A percentile compares a stretch with the other conserved stretches of the same genome.
These are phyloP conservation scores for Drosophila anomelani DNA, from an alignment of 2,888 invertebrate genomes.

Conservation along the genomic window DNA sequence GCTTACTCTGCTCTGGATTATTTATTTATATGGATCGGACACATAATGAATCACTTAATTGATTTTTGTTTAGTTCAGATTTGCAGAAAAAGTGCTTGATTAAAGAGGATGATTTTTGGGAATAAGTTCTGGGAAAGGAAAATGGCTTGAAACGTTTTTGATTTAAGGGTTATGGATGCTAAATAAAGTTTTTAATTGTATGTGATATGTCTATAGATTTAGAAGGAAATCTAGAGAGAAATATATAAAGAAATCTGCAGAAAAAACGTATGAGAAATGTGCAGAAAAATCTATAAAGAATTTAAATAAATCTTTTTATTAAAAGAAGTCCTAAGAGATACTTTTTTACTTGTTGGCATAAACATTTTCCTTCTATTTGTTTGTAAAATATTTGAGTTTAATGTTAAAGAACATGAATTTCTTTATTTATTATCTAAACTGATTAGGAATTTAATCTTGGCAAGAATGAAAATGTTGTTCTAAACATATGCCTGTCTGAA, in stretches of 20 bases:
- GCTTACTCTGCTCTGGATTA: slow-evolving; percentile 27
- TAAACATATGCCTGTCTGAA: not conserved
- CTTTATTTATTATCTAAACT: not conserved
- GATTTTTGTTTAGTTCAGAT: slow-evolving; percentile 9
- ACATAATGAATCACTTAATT: slow-evolving; percentile 36
- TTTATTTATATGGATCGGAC: slow-evolving; percentile 26
- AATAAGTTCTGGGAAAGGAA: not conserved
- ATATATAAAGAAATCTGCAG: not conserved
- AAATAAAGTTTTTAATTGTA: not conserved
- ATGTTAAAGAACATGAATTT: not conserved
- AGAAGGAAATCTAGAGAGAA: not conserved
- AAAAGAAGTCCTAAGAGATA: not conserved
- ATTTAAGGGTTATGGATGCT: not conserved
- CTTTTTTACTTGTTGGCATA: not conserved
- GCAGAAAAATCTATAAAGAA: not conserved
- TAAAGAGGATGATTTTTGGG: not conserved
- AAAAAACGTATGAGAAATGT: not conserved
- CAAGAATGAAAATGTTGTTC: not conserved
- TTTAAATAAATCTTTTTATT: not conserved
- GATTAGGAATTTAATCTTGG: not conserved
- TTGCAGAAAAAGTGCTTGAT: slow-evolving; percentile 16
- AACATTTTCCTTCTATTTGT: not conserved
- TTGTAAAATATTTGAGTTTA: not conserved
- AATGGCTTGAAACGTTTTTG: not conserved
- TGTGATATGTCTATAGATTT: not conserved